These are phyloP conservation scores for Drosophila longiperda DNA, from an alignment of 2,888 invertebrate genomes.

Conservation along the genomic window DNA sequence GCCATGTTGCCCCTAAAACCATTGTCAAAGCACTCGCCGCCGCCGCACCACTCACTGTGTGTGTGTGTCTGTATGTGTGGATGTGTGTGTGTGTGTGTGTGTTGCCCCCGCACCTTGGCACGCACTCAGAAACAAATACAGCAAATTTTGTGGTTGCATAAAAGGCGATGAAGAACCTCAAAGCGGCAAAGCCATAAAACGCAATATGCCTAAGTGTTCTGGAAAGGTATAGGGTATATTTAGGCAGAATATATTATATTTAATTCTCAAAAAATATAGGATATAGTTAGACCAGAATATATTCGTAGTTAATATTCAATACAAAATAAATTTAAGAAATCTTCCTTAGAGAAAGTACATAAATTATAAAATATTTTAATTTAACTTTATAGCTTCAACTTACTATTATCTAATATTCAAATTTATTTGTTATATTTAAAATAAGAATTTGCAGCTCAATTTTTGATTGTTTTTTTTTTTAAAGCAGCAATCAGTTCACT, in stretches of 20 bases:
- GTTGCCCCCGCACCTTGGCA: not conserved
- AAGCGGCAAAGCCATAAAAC: slow-evolving; percentile 45
- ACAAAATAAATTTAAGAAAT: too few species aligned
- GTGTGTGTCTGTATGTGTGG: not conserved
- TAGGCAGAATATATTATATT: not conserved
- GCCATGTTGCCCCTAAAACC: slow-evolving; percentile 18
- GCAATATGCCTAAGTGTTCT: slow-evolving; percentile 46
- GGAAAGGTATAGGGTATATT: not conserved
- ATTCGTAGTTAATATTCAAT: too few species aligned
- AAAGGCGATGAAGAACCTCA: slow-evolving; percentile 27
- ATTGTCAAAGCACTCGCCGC: slow-evolving; percentile 5
- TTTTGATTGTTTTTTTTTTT: too few species aligned
- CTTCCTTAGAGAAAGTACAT: not conserved
- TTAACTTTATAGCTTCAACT: not conserved
- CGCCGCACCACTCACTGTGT: not conserved
- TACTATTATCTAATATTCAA: not conserved
- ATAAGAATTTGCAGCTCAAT: not conserved
- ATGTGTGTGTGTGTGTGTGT: not conserved
- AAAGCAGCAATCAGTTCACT: not conserved
- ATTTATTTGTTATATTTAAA: not conserved
- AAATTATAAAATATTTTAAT: accelerated
- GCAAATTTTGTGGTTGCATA: slow-evolving; percentile 59
- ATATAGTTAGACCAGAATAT: not conserved
- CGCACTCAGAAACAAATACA: slow-evolving; percentile 45
- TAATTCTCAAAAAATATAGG: not conserved